Conservation (phyloP, 1,140 invertebrate species). For the Hycleus phaleratus region DNA sequence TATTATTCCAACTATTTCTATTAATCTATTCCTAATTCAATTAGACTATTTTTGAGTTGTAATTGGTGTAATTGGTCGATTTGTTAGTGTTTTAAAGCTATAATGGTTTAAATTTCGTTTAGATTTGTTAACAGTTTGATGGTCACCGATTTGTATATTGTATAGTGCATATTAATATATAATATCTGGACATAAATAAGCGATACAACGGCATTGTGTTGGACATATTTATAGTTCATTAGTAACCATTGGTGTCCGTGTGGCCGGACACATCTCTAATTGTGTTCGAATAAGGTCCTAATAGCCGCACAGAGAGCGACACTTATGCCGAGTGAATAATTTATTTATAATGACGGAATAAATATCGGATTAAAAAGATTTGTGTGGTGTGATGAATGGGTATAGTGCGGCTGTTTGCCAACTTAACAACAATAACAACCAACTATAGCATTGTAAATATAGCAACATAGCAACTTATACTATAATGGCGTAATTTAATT, state of each 20-base stretch:
- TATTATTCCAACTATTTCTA: background rate
- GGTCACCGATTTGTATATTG: constrained; percentile 2
- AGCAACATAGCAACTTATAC: too few relatives aligned
- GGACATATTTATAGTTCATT: constrained; percentile 40
- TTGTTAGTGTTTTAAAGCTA: background rate
- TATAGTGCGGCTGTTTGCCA: background rate
- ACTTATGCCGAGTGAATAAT: constrained; percentile 34
- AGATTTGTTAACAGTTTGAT: constrained; percentile 5
- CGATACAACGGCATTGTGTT: constrained; percentile 35
- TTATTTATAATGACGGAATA: constrained; percentile 41
- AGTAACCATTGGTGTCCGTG: constrained; percentile 33
- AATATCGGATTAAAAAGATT: constrained; percentile 41
- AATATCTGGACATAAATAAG: constrained; percentile 35
- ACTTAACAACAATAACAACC: too few relatives aligned
- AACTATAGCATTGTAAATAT: too few relatives aligned
- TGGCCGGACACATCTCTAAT: constrained; percentile 39
- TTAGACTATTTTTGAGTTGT: background rate
- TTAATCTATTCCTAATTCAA: background rate
- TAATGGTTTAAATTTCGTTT: background rate
- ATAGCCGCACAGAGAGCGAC: constrained; percentile 34
- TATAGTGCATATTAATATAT: constrained; percentile 35
- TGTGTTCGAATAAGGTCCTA: constrained; percentile 39
- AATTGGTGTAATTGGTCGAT: background rate
- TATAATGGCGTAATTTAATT: constrained; percentile 14
- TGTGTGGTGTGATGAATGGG: constrained; percentile 39